Conservation (phyloP, 2,113 vertebrate species). For the Stegostoma tigrinum region DNA sequence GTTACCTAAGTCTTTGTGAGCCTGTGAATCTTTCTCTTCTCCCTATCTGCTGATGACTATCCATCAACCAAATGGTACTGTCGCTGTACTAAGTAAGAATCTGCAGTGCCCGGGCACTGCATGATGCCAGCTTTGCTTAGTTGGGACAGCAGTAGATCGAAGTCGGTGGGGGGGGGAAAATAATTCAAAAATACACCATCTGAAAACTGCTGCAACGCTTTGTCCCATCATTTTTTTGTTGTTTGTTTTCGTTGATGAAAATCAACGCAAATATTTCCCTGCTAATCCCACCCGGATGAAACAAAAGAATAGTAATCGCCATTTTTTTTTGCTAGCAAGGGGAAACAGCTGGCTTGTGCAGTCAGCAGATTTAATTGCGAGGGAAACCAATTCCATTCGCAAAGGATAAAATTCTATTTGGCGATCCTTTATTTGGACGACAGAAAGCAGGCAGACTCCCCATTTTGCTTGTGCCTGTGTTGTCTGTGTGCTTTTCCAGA, state of each 20-base stretch:
- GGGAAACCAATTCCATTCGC: not conserved
- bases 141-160: not conserved
- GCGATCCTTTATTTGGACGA: not conserved
- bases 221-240: not conserved
- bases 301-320: conserved; percentile 2
- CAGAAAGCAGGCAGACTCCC: not conserved
- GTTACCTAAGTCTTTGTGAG: not conserved
- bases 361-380: not conserved
- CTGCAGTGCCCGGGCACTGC: not conserved
- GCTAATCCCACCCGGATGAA: not conserved
- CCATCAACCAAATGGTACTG: not conserved
- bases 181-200: not conserved
- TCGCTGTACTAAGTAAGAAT: not conserved
- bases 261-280: not conserved
- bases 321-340: conserved; percentile 10
- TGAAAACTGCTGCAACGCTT: not conserved
- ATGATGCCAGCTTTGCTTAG: not conserved
- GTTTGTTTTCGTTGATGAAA: not conserved
- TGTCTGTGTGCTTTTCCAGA: not conserved
- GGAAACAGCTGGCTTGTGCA: conserved; percentile 5
- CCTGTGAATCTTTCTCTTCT: not conserved
- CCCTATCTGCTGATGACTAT: not conserved
- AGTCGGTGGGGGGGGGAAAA: not conserved
- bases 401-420: not conserved
- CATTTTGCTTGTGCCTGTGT: not conserved